phyloP scores from a whole-genome alignment of 2,888 invertebrate species.

The Coenonympha glycerion region DNA sequence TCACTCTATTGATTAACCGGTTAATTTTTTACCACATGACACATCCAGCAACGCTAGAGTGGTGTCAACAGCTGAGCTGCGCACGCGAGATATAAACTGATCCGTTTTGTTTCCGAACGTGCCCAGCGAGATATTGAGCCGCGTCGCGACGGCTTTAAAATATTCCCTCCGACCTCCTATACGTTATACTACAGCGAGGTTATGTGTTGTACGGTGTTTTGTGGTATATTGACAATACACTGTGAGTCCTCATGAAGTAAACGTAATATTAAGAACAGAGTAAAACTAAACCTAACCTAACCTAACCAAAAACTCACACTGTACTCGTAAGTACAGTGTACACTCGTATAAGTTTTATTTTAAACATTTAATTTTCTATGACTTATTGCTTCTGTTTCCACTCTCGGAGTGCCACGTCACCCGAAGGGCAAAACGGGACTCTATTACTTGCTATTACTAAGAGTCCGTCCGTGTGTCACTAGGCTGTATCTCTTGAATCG shows the following conservation, averaged over 20 bases:
- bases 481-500: too few species aligned
- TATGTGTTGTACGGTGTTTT: background rate
- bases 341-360: too few species aligned
- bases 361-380: too few species aligned
- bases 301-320: too few species aligned
- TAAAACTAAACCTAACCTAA: too few species aligned
- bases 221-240: background rate
- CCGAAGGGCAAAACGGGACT: too few species aligned
- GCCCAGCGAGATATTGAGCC: constrained; percentile 37
- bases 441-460: too few species aligned
- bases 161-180: constrained; percentile 24
- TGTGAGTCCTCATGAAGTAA: background rate
- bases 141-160: constrained; percentile 30
- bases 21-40: background rate
- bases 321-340: too few species aligned
- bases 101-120: constrained; percentile 55
- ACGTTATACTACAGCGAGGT: background rate
- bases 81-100: constrained; percentile 50
- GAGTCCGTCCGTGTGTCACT: too few species aligned
- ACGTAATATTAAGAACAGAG: too few species aligned
- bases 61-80: constrained; percentile 33
- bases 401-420: too few species aligned
- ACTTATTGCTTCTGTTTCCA: too few species aligned
- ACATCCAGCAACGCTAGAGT: constrained; percentile 39
- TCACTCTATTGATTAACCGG: background rate